Conservation (phyloP, 2,797 vertebrate genomes). For the Triplophysa bombifrons region DNA sequence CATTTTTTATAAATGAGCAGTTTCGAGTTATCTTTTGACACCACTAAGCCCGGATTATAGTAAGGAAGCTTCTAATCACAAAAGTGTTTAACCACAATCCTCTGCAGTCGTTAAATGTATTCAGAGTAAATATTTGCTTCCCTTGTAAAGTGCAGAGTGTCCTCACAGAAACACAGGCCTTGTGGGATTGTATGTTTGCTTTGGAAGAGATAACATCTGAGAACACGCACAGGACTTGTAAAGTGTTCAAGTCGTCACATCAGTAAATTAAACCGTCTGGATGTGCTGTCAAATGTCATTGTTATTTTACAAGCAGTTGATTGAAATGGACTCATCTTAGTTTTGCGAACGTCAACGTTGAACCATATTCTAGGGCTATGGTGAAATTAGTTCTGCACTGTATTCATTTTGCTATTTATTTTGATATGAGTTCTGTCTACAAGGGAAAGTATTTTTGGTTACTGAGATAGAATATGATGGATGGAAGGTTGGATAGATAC, state of each 20-base stretch:
- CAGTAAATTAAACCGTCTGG: conserved; percentile 51
- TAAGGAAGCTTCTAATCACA: conserved; percentile 49
- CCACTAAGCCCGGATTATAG: conserved; percentile 1
- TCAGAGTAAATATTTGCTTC: conserved; percentile 74
- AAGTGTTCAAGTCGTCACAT: conserved; percentile 46
- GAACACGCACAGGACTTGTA: conserved; percentile 55
- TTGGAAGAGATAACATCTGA: conserved; percentile 67
- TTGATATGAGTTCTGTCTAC: background rate
- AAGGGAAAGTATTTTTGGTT: too few species aligned
- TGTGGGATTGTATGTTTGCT: conserved; percentile 63
- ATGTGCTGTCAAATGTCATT: conserved; percentile 42
- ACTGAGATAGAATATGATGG: too few species aligned
- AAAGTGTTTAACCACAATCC: conserved; percentile 47
- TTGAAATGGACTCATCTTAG: conserved; percentile 12
- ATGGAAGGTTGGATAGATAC: too few species aligned
- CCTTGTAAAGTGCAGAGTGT: conserved; percentile 69
- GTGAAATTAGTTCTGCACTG: background rate
- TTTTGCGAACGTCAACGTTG: conserved; percentile 34
- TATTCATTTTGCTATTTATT: background rate
- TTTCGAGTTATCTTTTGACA: conserved; percentile 11
- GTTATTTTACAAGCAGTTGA: conserved; percentile 19
- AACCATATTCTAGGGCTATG: background rate
- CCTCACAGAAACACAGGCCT: conserved; percentile 63
- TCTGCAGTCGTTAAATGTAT: conserved; percentile 41
- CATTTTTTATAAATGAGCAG: conserved; percentile 32